Conservation (phyloP, 2,797 vertebrate genomes). For the Epinephelus awoara region DNA sequence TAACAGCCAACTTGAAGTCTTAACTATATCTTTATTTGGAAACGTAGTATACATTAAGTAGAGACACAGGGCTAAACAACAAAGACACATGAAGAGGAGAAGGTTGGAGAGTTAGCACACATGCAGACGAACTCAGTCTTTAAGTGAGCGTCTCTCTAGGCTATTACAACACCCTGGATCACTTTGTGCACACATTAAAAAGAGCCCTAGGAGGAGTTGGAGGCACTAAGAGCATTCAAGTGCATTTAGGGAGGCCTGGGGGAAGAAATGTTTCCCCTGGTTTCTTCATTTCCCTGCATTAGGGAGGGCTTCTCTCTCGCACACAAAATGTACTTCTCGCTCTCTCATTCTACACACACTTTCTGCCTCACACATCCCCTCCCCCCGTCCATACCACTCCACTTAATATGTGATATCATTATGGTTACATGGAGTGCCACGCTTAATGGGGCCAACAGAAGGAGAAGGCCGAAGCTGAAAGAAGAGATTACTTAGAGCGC, state of each 20-base stretch:
- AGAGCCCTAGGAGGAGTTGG: constrained; percentile 68
- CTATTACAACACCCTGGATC: constrained; percentile 62
- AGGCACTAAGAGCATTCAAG: constrained; percentile 81
- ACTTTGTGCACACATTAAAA: constrained; percentile 69
- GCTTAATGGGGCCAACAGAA: constrained; percentile 78
- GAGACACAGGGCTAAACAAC: constrained; percentile 46
- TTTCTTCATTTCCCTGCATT: constrained; percentile 84
- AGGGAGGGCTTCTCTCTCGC: constrained; percentile 59
- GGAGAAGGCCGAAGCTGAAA: constrained; percentile 52
- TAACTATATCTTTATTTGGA: constrained; percentile 57
- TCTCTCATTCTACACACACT: constrained; percentile 20
- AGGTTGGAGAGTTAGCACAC: constrained; percentile 19
- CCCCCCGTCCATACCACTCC: constrained; percentile 61
- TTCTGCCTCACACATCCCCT: constrained; percentile 27
- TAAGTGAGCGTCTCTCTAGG: constrained; percentile 37
- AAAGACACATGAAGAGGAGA: constrained; percentile 28
- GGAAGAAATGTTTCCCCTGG: constrained; percentile 75
- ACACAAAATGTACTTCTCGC: constrained; percentile 52
- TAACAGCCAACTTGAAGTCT: constrained; percentile 36
- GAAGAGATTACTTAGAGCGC: constrained; percentile 62
- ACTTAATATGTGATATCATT: constrained; percentile 83
- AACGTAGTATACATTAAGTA: constrained; percentile 39
- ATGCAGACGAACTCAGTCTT: constrained; percentile 31
- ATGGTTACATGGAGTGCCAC: constrained; percentile 65
- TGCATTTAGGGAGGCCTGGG: constrained; percentile 81